Evolutionary conservation across 1,140 invertebrate genomes (phyloP).

Genomic region (Diabrotica virgifera): DNA sequence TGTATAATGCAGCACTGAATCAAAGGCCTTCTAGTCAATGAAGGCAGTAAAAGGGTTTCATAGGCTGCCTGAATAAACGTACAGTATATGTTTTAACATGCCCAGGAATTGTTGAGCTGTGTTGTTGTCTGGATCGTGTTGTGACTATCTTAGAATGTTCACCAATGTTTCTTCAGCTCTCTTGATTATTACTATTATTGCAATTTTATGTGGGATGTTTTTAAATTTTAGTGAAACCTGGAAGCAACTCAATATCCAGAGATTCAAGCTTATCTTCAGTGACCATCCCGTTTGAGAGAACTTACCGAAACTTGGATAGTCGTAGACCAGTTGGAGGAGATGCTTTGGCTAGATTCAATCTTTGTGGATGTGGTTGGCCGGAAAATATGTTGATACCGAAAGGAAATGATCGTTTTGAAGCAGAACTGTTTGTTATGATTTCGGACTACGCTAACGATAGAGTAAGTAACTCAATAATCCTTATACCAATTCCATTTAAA

Average conservation of each 20-base stretch:
- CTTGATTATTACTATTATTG: too few relatives aligned
- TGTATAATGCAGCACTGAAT: too few relatives aligned
- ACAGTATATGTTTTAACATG: too few relatives aligned
- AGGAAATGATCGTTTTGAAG: constrained; percentile 57
- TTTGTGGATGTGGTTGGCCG: constrained; percentile 87
- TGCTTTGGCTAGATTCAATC: constrained; percentile 62
- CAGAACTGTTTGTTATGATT: constrained; percentile 79
- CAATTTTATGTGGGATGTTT: too few relatives aligned
- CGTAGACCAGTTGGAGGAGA: constrained; percentile 53
- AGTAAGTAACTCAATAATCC: constrained; percentile 50
- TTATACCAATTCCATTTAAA: too few relatives aligned
- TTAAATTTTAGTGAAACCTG: constrained; percentile 55
- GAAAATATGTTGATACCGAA: constrained; percentile 79
- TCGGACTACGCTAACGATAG: constrained; percentile 70
- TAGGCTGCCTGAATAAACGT: too few relatives aligned
- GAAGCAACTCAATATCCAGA: constrained; percentile 61
- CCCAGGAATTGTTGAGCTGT: too few relatives aligned
- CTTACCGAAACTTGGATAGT: constrained; percentile 61
- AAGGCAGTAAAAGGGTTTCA: too few relatives aligned
- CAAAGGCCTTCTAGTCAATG: too few relatives aligned
- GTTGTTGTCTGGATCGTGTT: too few relatives aligned
- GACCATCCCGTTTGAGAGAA: constrained; percentile 70
- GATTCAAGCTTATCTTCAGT: constrained; percentile 64
- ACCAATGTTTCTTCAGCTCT: too few relatives aligned
- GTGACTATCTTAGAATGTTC: too few relatives aligned